Percentiles rank a stretch among this genome's conserved stretches.
Evolutionary conservation across 2,888 invertebrate species (phyloP).

Genomic region (Sinhomidia bicolor): DNA sequence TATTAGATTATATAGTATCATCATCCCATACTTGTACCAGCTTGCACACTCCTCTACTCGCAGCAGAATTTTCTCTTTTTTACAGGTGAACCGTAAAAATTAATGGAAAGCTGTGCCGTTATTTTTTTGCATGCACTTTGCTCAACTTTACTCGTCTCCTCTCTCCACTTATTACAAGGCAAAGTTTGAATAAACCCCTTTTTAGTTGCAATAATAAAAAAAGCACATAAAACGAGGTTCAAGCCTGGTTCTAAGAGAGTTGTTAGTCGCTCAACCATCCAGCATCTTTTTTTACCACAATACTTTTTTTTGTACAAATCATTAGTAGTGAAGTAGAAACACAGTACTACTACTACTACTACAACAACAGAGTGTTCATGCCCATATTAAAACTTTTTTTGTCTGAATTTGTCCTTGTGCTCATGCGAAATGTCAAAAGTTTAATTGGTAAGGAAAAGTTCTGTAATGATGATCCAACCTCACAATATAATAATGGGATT

Average conservation of each 20-base stretch:
- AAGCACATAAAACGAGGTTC: too few relatives aligned
- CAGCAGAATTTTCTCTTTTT: neutral
- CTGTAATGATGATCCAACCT: neutral
- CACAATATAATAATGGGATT: neutral
- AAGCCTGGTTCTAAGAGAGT: too few relatives aligned
- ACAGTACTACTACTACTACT: too few relatives aligned
- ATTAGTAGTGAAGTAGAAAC: too few relatives aligned
- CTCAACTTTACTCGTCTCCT: neutral
- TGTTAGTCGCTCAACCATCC: too few relatives aligned
- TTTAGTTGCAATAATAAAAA: neutral
- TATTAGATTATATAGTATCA: too few relatives aligned
- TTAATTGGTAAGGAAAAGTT: neutral
- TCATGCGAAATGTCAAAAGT: neutral
- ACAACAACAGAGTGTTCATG: neutral
- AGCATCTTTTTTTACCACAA: too few relatives aligned
- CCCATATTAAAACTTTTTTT: too few relatives aligned
- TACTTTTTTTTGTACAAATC: too few relatives aligned
- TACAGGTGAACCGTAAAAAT: slow-evolving; percentile 39
- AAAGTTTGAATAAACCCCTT: neutral
- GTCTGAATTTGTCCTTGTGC: too few relatives aligned
- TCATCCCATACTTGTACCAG: too few relatives aligned
- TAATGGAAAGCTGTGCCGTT: neutral
- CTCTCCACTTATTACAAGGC: too few relatives aligned
- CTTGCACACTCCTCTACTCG: neutral
- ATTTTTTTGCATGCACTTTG: neutral